A percentile compares a stretch with the other conserved stretches of the same genome.
Evolutionary conservation across 1,140 invertebrate species (phyloP).

Genomic region (Oscheius sp.): DNA sequence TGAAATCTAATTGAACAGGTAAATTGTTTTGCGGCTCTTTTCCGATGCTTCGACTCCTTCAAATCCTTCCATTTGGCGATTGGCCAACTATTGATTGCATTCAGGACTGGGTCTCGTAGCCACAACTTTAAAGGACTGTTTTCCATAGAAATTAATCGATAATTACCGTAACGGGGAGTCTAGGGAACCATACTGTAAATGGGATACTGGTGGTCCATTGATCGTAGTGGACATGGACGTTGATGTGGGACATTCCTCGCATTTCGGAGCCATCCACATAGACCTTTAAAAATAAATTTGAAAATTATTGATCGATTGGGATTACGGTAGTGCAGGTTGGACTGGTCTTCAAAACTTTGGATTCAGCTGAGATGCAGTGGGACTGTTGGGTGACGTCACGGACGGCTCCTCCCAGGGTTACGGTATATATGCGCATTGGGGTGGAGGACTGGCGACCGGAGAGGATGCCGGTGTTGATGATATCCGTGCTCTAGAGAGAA

Average conservation of each 20-base stretch:
- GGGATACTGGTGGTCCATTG: constrained; percentile 80
- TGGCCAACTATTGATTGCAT: constrained; percentile 74
- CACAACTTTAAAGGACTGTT: constrained; percentile 69
- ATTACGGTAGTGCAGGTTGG: constrained; percentile 83
- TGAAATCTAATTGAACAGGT: constrained; percentile 34
- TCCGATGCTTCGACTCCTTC: constrained; percentile 3
- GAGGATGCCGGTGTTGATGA: constrained; percentile 86
- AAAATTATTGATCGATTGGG: not conserved
- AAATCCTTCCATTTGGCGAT: constrained; percentile 34
- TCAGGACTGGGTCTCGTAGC: constrained; percentile 81
- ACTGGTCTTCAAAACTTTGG: constrained; percentile 92
- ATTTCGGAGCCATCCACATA: constrained; percentile 95
- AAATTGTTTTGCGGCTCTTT: constrained; percentile 35
- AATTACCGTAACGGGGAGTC: constrained; percentile 72
- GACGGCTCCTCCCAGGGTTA: constrained; percentile 84
- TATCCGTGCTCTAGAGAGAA: constrained; percentile 27
- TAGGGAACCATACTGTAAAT: constrained; percentile 94
- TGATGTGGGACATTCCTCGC: constrained; percentile 86
- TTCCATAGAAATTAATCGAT: not conserved
- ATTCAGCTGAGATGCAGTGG: constrained; percentile 88
- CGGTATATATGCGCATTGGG: constrained; percentile 90
- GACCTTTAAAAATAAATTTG: constrained; percentile 61
- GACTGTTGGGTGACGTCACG: constrained; percentile 90
- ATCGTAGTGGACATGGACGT: constrained; percentile 87
- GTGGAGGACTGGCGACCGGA: constrained; percentile 88